Conservation (phyloP, 2,797 vertebrate genomes). For the Phalanger gymnotis region DNA sequence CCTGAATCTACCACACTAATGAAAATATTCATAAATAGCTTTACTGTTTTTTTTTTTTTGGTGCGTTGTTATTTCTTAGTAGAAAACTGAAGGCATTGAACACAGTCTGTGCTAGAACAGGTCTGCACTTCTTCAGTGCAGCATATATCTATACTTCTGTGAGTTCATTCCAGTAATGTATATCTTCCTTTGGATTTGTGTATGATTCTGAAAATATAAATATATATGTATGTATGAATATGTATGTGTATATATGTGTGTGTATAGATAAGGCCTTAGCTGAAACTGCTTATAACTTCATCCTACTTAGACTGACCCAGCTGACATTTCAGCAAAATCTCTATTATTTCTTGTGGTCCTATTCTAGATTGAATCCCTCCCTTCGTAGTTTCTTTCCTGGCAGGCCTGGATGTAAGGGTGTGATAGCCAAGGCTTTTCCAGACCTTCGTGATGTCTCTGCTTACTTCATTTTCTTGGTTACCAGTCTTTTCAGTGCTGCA, state of each 20-base stretch:
- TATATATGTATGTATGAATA: no score
- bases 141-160: background rate
- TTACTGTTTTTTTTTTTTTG: background rate
- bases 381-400: background rate
- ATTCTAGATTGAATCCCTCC: background rate
- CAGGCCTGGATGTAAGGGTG: background rate
- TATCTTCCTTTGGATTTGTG: conserved; percentile 17
- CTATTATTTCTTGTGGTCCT: background rate
- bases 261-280: background rate
- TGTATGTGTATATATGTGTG: background rate
- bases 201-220: conserved; percentile 8
- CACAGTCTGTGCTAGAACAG: conserved; percentile 11
- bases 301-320: background rate
- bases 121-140: background rate
- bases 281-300: background rate
- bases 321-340: conserved; percentile 17
- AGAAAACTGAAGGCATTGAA: conserved; percentile 25
- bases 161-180: conserved; percentile 13
- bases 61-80: conserved; percentile 11
- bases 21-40: conserved; percentile 29
- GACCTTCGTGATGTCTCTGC: background rate
- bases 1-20: conserved; percentile 12
- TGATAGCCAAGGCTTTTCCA: background rate
- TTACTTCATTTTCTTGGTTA: conserved; percentile 25
- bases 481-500: background rate